Base-by-base conservation (phyloP, 2,888 invertebrate genomes). In the Antheraea assamensis region DNA sequence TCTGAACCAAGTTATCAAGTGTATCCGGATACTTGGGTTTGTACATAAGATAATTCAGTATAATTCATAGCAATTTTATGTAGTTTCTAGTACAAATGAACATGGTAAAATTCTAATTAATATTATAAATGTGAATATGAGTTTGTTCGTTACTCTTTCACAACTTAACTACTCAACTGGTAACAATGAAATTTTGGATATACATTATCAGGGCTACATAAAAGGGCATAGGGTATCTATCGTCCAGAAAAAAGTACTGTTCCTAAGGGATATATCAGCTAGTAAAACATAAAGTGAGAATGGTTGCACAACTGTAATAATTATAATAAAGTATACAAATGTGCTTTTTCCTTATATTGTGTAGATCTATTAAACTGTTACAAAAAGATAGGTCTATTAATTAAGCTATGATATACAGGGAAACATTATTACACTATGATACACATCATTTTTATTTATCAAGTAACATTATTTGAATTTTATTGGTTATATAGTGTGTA, bases 1-100 rank as follows among this genome's bases (percentile, higher is more conserved):
- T 94, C 93, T 55, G 93, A 94, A 85, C 92, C 94, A 76, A 92
- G 92, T 87, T 94, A 94, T 80, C 92, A 93, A 89, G 92, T 95
- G 93, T 93, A 92, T 87, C 94, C 93, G 75, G 93, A 72, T 31
- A 72, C 74, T 61, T 74, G 70, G 72, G 74, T 74, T 55, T 72
- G 70, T 47, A 55, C 13, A 61, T 61, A 27, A 61, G 24, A 31
- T 19, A 49, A 31, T 31, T 61, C n/a, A 42, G 17, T 58, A n/a
- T 58, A 3, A 58, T 58, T 58, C 24, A 58, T 58, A 58, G 24
- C n/a, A n/a, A 58, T 8, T 24, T 2, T 58, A 24, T 10, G 10
- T 24, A 58, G 58, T 58, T 58, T 58, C 7, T n/a, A 8, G 24
- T 42, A 42, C 8, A 42, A 42, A 42, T 42, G 10, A 42, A 42